phyloP scores from a whole-genome alignment of 2,113 vertebrate species.

The Dipodomys stephensi region DNA sequence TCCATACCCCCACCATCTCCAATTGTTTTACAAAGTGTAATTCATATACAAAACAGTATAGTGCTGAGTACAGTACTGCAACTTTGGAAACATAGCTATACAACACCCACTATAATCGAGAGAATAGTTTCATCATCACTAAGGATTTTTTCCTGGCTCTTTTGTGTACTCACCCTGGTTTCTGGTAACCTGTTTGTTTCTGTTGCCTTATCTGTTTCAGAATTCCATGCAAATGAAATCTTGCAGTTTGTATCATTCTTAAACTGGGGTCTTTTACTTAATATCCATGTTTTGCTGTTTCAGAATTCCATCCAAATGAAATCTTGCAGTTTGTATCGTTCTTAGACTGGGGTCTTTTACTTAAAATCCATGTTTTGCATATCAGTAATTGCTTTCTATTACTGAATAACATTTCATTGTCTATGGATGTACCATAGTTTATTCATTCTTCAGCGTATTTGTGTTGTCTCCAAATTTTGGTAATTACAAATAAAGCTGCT shows the following conservation, averaged over 20 bases:
- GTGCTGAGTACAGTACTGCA: not conserved
- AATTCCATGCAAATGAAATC: conserved; percentile 15
- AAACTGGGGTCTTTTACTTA: conserved; percentile 5
- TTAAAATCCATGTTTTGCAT: conserved; percentile 12
- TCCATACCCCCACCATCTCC: too few relatives aligned
- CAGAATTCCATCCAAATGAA: conserved; percentile 6
- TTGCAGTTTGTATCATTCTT: conserved; percentile 13
- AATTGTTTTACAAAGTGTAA: not conserved
- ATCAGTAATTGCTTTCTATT: conserved; percentile 43
- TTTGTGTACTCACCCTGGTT: not conserved
- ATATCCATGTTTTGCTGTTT: conserved; percentile 14
- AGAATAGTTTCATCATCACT: not conserved
- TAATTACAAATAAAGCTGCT: conserved; percentile 11
- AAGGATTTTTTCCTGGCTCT: not conserved
- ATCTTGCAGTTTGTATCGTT: conserved; percentile 7
- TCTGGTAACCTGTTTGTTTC: conserved; percentile 11
- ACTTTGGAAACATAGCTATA: not conserved
- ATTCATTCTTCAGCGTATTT: conserved; percentile 2
- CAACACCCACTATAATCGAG: not conserved
- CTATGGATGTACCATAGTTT: not conserved
- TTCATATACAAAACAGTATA: not conserved
- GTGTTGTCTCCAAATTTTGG: conserved; percentile 25
- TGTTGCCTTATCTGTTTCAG: conserved; percentile 11
- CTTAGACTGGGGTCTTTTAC: conserved; percentile 8
- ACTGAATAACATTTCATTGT: not conserved